A percentile compares a stretch with the other conserved stretches of the same genome.
Conservation (phyloP, 2,888 invertebrate genomes). For the Drosophila niveifrons region DNA sequence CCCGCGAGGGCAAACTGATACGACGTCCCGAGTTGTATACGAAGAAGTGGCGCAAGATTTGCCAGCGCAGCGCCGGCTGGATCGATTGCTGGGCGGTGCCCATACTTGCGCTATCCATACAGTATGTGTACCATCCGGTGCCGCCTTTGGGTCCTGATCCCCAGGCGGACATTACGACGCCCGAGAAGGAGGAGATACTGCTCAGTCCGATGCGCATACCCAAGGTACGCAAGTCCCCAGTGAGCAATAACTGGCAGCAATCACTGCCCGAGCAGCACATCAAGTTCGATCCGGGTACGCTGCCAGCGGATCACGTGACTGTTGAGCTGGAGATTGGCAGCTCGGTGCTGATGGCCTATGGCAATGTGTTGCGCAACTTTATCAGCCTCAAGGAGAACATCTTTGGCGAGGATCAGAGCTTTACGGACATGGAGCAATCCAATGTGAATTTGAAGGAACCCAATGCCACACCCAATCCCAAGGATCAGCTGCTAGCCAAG, state of each 20-base stretch:
- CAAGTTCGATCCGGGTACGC: conserved; percentile 94
- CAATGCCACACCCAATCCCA: conserved; percentile 84
- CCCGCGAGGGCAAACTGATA: conserved; percentile 89
- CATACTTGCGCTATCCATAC: conserved; percentile 95
- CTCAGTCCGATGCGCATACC: conserved; percentile 96
- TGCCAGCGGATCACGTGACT: conserved; percentile 95
- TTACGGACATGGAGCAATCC: conserved; percentile 95
- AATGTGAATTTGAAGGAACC: conserved; percentile 85
- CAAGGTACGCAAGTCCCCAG: conserved; percentile 90
- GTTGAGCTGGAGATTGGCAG: conserved; percentile 98
- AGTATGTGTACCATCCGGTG: conserved; percentile 96
- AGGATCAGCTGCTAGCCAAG: conserved; percentile 85
- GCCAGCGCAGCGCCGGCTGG: conserved; percentile 92
- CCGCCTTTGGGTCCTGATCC: conserved; percentile 95
- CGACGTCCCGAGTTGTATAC: conserved; percentile 86
- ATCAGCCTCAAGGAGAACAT: conserved; percentile 98
- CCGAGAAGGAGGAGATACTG: conserved; percentile 96
- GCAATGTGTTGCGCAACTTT: conserved; percentile 95
- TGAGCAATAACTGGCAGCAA: conserved; percentile 88
- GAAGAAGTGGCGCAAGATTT: conserved; percentile 93
- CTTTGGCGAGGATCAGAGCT: conserved; percentile 97
- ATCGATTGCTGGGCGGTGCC: conserved; percentile 98
- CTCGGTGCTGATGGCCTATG: conserved; percentile 95
- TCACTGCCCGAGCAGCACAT: conserved; percentile 87
- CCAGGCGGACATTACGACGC: conserved; percentile 96